Conservation (phyloP, 2,888 invertebrate genomes). For the Phortica magna region DNA sequence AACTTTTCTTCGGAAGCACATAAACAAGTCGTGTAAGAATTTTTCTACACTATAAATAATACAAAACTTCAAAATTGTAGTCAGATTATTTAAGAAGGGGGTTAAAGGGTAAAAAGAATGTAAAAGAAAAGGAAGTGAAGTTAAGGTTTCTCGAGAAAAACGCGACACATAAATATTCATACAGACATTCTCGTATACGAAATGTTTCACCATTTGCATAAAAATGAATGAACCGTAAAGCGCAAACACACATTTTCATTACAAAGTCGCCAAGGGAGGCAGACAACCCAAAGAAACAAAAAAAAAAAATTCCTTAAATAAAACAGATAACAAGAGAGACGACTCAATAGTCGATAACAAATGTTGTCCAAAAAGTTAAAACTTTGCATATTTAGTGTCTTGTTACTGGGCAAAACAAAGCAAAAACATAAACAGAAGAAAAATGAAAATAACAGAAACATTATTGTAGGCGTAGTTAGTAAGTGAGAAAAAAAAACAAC, state of each 20-base stretch:
- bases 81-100: background rate
- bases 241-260: background rate
- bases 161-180: constrained; percentile 23
- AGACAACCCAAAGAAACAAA: background rate
- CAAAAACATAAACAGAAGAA: background rate
- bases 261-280: background rate
- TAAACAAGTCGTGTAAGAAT: constrained; percentile 4
- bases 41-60: background rate
- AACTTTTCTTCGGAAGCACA: background rate
- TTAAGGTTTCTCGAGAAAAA: background rate
- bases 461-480: constrained; percentile 11
- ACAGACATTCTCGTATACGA: constrained; percentile 17
- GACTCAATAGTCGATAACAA: background rate
- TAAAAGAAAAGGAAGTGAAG: background rate
- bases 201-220: constrained; percentile 13
- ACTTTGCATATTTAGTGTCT: background rate
- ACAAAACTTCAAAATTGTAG: background rate
- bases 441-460: background rate
- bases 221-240: constrained; percentile 27
- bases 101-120: background rate
- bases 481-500: background rate
- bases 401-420: background rate
- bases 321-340: background rate
- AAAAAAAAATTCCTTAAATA: background rate
- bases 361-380: background rate